Base-by-base conservation (phyloP, 2,797 vertebrate genomes). In the Philypnodon macrostomus region DNA sequence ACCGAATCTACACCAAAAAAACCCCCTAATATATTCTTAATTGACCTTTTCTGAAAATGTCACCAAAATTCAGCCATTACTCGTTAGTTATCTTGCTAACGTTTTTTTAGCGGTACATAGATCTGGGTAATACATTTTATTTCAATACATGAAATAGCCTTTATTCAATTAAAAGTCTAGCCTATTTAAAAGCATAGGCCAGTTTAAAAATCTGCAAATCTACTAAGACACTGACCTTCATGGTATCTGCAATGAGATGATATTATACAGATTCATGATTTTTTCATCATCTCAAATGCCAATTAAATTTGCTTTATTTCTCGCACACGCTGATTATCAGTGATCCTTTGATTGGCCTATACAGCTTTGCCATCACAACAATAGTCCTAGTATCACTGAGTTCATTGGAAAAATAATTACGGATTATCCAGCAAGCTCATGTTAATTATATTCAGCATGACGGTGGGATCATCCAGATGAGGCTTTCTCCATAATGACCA, bases 221-320 rank as follows among this genome's bases (percentile, higher is more conserved):
- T 10, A 30, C 15, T n/a, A 31, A 30, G 4, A 17, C 61, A 74
- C 58, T 73, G 78, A 78, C 79, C 70, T 73, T 65, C 42, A 49
- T 39, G 30, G 63, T 76, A 54, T 44, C 19, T 36, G 37, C 45
- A 45, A 58, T 80, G 56, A 75, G 77, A 73, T 68, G 65, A 56
- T 64, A 56, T 58, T 64, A 82, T 77, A 29, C 63, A 58, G 73
- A 75, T 80, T 80, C 67, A 63, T 75, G 63, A 45, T 53, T 64
- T 73, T 69, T 63, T 70, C n/a, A n/a, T n/a, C n/a, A 62, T 70
- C 75, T 64, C 53, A 80, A 66, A 70, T 64, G 54, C 60, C 82
- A 84, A 85, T 90, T 87, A 86, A 87, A 87, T 87, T 67, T 79
- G 77, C 71, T 80, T 74, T 53, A 59, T 58, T 63, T 75, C 68